Evolutionary conservation across 2,113 vertebrate genomes (phyloP).

Genomic region (Ancistrus triradiatus): DNA sequence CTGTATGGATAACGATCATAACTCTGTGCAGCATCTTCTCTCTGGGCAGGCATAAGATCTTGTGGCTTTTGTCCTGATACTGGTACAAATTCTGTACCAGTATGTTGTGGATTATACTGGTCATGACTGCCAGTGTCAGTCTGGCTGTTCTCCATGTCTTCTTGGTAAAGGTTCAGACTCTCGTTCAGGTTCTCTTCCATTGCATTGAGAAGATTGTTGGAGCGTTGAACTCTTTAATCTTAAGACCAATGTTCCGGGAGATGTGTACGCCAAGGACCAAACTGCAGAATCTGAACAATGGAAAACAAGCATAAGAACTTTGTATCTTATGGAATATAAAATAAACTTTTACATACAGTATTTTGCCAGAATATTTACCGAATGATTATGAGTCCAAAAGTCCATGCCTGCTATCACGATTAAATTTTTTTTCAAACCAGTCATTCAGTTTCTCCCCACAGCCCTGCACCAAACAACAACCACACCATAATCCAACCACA

Average conservation of each 20-base stretch:
- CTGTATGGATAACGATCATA: conserved; percentile 3
- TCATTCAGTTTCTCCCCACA: conserved; percentile 41
- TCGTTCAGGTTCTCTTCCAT: conserved; percentile 6
- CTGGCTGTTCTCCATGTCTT: conserved; percentile 8
- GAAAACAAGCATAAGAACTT: neutral
- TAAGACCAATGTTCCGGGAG: conserved; percentile 19
- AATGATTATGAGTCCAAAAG: conserved; percentile 45
- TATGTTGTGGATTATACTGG: neutral
- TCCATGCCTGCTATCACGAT: conserved; percentile 53
- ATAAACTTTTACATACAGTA: neutral
- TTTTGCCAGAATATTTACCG: conserved; percentile 43
- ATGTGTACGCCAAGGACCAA: conserved; percentile 23
- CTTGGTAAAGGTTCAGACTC: neutral
- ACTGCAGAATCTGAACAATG: conserved; percentile 37
- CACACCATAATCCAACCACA: neutral
- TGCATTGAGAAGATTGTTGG: conserved; percentile 17
- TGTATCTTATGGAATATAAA: neutral
- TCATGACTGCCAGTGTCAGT: neutral
- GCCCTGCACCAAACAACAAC: conserved; percentile 47
- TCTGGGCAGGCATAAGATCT: too few species aligned
- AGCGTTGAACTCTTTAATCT: neutral
- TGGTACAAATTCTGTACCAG: neutral
- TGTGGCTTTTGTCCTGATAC: too few species aligned
- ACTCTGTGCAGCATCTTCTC: neutral
- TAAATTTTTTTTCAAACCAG: conserved; percentile 57